phyloP scores from a whole-genome alignment of 2,113 vertebrate species.

The Tragelaphus strepsiceros region DNA sequence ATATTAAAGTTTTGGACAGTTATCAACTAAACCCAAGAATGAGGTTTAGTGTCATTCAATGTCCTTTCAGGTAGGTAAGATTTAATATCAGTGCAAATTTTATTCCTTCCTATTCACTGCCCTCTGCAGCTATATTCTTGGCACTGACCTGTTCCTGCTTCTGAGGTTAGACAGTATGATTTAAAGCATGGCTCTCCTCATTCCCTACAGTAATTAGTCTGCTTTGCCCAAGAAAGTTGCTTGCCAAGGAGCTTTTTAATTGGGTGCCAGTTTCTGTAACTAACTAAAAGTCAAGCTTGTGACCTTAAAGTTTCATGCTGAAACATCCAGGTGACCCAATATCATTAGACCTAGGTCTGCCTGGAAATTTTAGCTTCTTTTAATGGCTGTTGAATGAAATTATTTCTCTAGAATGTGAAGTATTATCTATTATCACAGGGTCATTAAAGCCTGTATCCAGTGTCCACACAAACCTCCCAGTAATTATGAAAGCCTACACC shows the following conservation, averaged over 20 bases:
- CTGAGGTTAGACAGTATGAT: not conserved
- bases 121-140: not conserved
- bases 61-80: not conserved
- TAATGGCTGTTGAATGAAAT: not conserved
- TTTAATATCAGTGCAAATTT: not conserved
- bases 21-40: not conserved
- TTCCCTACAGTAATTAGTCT: not conserved
- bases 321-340: not conserved
- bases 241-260: constrained; percentile 6
- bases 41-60: not conserved
- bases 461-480: not conserved
- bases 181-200: not conserved
- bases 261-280: not conserved
- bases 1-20: not conserved
- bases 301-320: not conserved
- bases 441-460: not conserved
- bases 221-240: not conserved
- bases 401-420: not conserved
- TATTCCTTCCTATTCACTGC: not conserved
- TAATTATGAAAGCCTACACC: not conserved
- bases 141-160: not conserved
- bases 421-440: not conserved
- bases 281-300: constrained; percentile 40
- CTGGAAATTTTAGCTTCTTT: constrained; percentile 18
- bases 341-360: not conserved